Base-by-base conservation (phyloP, 2,113 vertebrate genomes). In the Falcunculus frontatus region DNA sequence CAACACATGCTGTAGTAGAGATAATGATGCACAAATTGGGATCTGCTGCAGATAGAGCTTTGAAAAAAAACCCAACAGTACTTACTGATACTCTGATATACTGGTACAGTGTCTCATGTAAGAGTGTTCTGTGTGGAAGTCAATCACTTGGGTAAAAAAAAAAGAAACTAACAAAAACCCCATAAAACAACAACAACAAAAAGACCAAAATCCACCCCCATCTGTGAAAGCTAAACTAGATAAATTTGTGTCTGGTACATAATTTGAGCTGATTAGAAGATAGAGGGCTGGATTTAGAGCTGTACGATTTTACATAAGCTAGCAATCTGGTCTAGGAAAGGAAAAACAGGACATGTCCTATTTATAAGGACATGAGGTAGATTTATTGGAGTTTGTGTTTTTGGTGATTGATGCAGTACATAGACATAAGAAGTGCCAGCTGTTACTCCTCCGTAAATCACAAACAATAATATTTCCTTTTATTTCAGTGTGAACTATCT, bases 371-470 rank as follows among this genome's bases (percentile, higher is more conserved):
- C 82, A 83, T 91, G 81, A 94, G 95, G 92, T 75, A 90, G 92
- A 81, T 83, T 96, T 96, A 85, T 93, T 81, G 30, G 47, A 72
- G 64, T 94, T 94, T 67, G 35, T 89, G 70, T 93, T 95, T 89
- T 60, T 86, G 56, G 35, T 96, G 96, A 95, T 92, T 81, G 87
- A 95, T 96, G 79, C 63, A 59, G 55, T 77, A 88, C 92, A 90
- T 33, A 84, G 88, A 78, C 79, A 81, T 96, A 97, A 90, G 86
- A 93, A 80, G 29, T 75, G 47, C 95, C 93, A 96, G 90, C 92
- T 97, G 96, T 91, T 96, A 73, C 30, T 77, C 47, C 46, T 44
- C 25, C 3, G 14, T 95, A 88, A 96, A 91, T 96, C 87, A 95
- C 73, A 81, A 93, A 57, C 69, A 95, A 67, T 89, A 90, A 59